phyloP scores from a whole-genome alignment of 1,140 invertebrate species.

The Drosophila bocqueti region DNA sequence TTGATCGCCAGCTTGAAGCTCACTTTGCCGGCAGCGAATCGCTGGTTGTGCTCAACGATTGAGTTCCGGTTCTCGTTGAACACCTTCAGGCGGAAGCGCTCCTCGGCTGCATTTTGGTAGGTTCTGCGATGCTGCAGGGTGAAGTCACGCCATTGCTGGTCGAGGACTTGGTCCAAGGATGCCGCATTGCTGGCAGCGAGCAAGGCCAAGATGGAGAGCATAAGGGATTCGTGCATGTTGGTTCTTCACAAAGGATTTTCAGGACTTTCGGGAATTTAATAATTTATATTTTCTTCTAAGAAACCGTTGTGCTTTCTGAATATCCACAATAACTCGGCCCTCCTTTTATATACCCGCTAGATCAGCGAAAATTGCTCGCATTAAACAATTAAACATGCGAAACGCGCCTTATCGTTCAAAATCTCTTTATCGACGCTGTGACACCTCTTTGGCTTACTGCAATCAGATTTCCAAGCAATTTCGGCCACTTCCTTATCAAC shows the following conservation, averaged over 20 bases:
- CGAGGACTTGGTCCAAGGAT: constrained; percentile 1
- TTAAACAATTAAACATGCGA: not conserved
- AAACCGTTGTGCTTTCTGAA: not conserved
- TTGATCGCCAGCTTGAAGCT: constrained; percentile 8
- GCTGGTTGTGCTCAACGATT: not conserved
- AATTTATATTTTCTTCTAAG: not conserved
- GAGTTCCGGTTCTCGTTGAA: constrained; percentile 1
- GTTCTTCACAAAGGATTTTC: not conserved
- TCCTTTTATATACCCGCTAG: not conserved
- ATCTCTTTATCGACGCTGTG: not conserved
- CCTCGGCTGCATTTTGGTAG: not conserved
- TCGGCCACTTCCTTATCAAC: not conserved
- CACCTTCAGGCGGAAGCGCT: not conserved
- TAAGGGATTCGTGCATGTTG: not conserved
- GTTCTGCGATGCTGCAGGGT: not conserved
- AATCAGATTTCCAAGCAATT: constrained; percentile 3
- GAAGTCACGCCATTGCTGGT: constrained; percentile 3
- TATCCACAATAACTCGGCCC: not conserved
- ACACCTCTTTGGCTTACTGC: not conserved
- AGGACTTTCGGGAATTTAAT: not conserved
- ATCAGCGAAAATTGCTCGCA: not conserved
- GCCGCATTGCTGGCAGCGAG: not conserved
- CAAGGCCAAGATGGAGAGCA: not conserved
- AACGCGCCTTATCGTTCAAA: not conserved
- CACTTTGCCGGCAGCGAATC: not conserved